phyloP scores from a whole-genome alignment of 2,888 invertebrate species.

The Automeris io region DNA sequence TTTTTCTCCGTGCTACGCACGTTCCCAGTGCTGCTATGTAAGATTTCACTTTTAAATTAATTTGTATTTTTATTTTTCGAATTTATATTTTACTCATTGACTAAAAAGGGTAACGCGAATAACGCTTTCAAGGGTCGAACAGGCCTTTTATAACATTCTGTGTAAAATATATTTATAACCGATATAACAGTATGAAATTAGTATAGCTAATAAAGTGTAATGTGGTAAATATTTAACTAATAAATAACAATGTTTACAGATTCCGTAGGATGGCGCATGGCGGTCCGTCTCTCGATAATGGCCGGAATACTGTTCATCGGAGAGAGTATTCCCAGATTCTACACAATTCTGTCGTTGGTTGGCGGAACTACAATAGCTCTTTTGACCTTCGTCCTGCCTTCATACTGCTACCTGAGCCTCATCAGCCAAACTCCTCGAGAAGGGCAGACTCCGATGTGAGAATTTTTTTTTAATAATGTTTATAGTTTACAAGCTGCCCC shows the following conservation, averaged over 20 bases:
- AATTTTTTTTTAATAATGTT: slow-evolving; percentile 11
- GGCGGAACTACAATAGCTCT: slow-evolving; percentile 84
- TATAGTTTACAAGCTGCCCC: no score
- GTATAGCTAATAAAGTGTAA: no score
- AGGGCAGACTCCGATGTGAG: slow-evolving; percentile 44
- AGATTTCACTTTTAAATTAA: no score
- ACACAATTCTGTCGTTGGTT: slow-evolving; percentile 81
- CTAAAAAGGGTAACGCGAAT: no score
- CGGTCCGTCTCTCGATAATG: slow-evolving; percentile 76
- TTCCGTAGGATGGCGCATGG: slow-evolving; percentile 77
- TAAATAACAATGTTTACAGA: slow-evolving; percentile 49
- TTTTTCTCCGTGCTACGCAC: no score
- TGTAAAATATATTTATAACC: no score
- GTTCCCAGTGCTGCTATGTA: no score
- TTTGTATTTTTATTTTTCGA: no score
- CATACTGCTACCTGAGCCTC: slow-evolving; percentile 80
- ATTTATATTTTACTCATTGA: no score
- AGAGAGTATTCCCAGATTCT: slow-evolving; percentile 82
- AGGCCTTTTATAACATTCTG: no score
- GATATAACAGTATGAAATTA: no score
- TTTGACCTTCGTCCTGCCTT: slow-evolving; percentile 82
- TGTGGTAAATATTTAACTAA: neutral
- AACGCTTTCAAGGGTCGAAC: no score
- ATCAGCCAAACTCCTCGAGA: slow-evolving; percentile 54
- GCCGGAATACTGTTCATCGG: slow-evolving; percentile 79